Percentiles rank a stretch among this genome's conserved stretches.
Conservation (phyloP, 2,888 invertebrate genomes). For the Rhingia campestris region DNA sequence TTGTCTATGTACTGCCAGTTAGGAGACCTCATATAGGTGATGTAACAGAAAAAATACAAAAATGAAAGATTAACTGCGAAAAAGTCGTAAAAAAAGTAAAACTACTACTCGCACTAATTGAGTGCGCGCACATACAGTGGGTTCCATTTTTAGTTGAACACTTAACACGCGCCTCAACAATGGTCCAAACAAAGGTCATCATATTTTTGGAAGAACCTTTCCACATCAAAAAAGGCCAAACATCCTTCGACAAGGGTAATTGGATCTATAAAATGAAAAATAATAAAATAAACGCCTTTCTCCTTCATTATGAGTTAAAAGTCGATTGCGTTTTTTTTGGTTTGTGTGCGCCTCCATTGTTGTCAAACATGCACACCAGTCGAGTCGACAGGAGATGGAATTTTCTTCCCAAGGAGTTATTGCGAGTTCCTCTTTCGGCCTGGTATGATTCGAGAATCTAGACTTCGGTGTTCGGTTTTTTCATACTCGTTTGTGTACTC, state of each 20-base stretch:
- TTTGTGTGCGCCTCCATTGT: constrained; percentile 52
- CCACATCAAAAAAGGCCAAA: constrained; percentile 18
- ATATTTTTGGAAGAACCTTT: not conserved
- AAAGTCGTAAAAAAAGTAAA: constrained; percentile 51
- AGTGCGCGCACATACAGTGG: constrained; percentile 18
- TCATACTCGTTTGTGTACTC: not conserved
- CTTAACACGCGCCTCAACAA: constrained; percentile 51
- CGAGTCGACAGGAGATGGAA: constrained; percentile 53
- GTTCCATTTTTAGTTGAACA: constrained; percentile 31
- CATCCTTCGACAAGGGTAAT: constrained; percentile 30
- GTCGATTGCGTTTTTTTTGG: constrained; percentile 19
- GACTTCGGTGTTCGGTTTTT: not conserved
- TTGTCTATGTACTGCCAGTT: constrained; percentile 47
- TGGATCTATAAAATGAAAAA: constrained; percentile 47
- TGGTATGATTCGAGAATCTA: not conserved
- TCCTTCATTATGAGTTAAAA: constrained; percentile 4
- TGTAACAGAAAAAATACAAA: constrained; percentile 56
- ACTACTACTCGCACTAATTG: constrained; percentile 45
- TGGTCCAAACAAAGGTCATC: not conserved
- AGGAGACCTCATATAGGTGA: constrained; percentile 49
- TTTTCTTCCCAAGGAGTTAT: constrained; percentile 46
- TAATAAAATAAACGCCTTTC: constrained; percentile 56
- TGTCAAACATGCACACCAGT: constrained; percentile 61
- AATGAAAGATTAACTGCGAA: constrained; percentile 37
- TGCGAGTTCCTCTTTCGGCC: constrained; percentile 37